Conservation (phyloP, 2,113 vertebrate species). For the Alethe castanea region DNA sequence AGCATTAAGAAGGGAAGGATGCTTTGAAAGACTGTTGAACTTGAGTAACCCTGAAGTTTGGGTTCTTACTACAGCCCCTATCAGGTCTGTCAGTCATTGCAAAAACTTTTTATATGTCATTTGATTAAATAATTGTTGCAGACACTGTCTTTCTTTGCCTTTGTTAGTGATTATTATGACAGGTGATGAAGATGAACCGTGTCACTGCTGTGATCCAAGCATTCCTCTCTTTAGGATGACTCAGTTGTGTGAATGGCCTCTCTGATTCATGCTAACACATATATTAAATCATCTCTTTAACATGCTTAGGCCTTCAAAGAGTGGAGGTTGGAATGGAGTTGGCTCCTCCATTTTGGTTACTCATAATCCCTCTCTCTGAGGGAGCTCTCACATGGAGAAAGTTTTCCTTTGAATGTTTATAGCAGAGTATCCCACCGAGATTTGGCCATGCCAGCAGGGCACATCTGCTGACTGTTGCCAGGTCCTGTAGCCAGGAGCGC, state of each 20-base stretch:
- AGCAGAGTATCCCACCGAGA: not conserved
- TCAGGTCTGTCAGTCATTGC: not conserved
- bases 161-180: not conserved
- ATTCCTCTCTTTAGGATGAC: not conserved
- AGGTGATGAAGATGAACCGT: not conserved
- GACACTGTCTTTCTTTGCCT: not conserved
- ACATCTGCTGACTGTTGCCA: not conserved
- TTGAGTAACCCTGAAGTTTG: not conserved
- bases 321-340: not conserved
- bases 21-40: not conserved
- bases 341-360: not conserved
- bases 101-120: not conserved
- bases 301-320: not conserved
- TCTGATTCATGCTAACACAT: not conserved
- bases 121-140: slow-evolving; percentile 17
- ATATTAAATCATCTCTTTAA: not conserved
- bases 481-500: not conserved
- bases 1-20: not conserved
- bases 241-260: not conserved
- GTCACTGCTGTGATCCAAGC: not conserved
- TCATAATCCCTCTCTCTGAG: not conserved
- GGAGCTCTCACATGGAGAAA: not conserved
- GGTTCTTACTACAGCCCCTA: not conserved
- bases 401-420: not conserved
- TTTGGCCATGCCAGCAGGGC: too few species aligned